Evolutionary conservation across 2,888 invertebrate genomes (phyloP).

Genomic region (Conops quadrifasciatus): DNA sequence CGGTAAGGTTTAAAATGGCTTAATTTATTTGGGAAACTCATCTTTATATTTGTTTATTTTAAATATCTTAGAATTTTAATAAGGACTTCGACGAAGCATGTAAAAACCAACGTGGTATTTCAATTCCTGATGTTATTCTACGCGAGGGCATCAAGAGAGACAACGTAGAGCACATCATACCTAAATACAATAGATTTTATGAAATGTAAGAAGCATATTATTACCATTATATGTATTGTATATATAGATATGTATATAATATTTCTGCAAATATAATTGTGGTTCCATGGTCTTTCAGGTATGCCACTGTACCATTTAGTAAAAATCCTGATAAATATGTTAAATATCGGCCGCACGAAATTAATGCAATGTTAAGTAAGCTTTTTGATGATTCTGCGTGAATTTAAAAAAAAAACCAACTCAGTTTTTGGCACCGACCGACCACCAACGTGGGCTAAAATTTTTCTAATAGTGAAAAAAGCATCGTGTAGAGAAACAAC

Average conservation of each 20-base stretch:
- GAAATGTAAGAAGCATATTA: slow-evolving; percentile 68
- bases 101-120: slow-evolving; percentile 86
- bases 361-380: slow-evolving; percentile 83
- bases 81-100: slow-evolving; percentile 93
- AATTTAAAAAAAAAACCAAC: not conserved
- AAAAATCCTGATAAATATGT: slow-evolving; percentile 95
- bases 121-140: slow-evolving; percentile 91
- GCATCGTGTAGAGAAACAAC: no score
- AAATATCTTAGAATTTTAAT: slow-evolving; percentile 80
- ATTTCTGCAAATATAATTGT: not conserved
- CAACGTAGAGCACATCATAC: slow-evolving; percentile 87
- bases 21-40: not conserved
- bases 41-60: no score
- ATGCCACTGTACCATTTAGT: slow-evolving; percentile 80
- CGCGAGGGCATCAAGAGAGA: slow-evolving; percentile 88
- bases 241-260: not conserved
- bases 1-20: slow-evolving; percentile 68
- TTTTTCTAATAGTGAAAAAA: no score
- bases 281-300: slow-evolving; percentile 66
- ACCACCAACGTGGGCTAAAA: no score
- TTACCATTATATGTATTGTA: no score
- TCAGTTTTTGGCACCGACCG: no score
- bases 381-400: slow-evolving; percentile 83
- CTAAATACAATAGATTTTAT: slow-evolving; percentile 84
- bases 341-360: slow-evolving; percentile 86